Percentiles rank a stretch among this genome's conserved stretches.
These are phyloP conservation scores for Stigmatopora nigra DNA, from an alignment of 2,113 vertebrate species.

Conservation along the genomic window DNA sequence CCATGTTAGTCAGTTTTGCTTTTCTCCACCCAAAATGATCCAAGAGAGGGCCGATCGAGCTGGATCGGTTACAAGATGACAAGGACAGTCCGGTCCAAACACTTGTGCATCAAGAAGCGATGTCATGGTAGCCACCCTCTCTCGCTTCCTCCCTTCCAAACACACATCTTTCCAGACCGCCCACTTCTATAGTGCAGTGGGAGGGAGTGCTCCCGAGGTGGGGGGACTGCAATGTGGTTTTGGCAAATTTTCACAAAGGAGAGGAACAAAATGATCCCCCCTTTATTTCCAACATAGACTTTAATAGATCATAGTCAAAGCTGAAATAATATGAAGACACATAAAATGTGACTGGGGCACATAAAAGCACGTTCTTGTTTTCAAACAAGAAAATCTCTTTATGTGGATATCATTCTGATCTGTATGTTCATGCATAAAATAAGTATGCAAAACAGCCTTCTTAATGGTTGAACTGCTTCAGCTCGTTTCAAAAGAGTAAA, in stretches of 20 bases:
- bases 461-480: not conserved
- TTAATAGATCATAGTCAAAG: not conserved
- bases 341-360: not conserved
- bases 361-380: not conserved
- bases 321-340: not conserved
- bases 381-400: not conserved
- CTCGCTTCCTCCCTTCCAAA: conserved; percentile 27
- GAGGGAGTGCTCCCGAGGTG: conserved; percentile 24
- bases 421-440: not conserved
- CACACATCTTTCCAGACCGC: conserved; percentile 67
- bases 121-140: conserved; percentile 5
- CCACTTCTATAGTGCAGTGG: conserved; percentile 58
- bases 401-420: not conserved
- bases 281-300: not conserved
- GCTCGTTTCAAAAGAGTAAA: not conserved
- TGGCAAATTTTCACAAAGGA: conserved; percentile 13
- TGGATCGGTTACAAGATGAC: conserved; percentile 16
- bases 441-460: conserved; percentile 1
- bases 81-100: conserved; percentile 30
- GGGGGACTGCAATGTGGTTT: conserved; percentile 14
- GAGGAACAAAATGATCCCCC: not conserved
- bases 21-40: conserved; percentile 11
- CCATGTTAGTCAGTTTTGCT: conserved; percentile 61
- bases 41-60: not conserved
- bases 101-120: conserved; percentile 24